Base-by-base conservation (phyloP, 2,888 invertebrate genomes). In the Chrysolina haemoptera region DNA sequence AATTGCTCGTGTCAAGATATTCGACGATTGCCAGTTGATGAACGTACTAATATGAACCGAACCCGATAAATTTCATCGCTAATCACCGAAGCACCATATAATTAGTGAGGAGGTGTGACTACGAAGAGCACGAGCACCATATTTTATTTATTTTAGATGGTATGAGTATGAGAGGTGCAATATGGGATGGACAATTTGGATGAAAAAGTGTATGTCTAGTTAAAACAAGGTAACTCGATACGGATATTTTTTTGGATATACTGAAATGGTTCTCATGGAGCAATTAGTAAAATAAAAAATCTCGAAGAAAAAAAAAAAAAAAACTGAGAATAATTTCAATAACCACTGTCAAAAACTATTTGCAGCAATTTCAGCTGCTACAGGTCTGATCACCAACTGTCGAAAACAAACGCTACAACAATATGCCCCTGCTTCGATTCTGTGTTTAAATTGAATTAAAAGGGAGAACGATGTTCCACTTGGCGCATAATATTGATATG, bases 81-180 rank as follows among this genome's bases (percentile, higher is more conserved):
- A 76, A 78, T 76, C 78, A 76, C 70, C 20, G 50, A 65, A 68
- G 68, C 41, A 78, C 70, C 74, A 65, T 78, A 71, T 76, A 78
- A 78, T 78, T 78, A 67, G 16, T 53, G 40, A 67, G 20, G 67
- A 41, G 67, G 67, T 67, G 67, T 67, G 40, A 41, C 67, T 53
- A 35, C 16, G 48, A 40, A 67, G 35, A 55, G 50, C 78, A 76
- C 75, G 76, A 76, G 72, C 62, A 69, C 74, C 53, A 71, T 76
- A 74, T 75, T 71, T 78, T 59, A 76, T 73, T 67, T 35, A 53
- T 67, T 67, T 53, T 53, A 35, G 55, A 67, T 67, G 22, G 50
- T 66, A 66, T n/a, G 50, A 50, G 48, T 66, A 48, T 66, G 50
- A n/a, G 35, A 66, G 66, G 66, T 66, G 43, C 46, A 18, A 46